Conservation (phyloP, 2,888 invertebrate genomes). For the Actias luna region DNA sequence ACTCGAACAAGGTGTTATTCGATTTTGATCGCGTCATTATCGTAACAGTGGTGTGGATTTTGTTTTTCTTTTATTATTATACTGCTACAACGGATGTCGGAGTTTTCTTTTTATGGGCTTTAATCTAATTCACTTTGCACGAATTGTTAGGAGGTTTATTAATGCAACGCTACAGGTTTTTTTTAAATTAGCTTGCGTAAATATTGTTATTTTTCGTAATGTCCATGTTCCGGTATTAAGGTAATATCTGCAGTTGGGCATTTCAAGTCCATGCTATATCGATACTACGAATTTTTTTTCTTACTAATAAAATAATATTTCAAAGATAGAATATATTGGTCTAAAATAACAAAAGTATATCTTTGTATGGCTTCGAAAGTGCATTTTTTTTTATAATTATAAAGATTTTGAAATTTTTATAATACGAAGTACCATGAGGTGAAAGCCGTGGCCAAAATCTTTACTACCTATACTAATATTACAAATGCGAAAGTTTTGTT, state of each 20-base stretch:
- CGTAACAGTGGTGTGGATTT: slow-evolving; percentile 15
- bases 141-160: neutral
- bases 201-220: neutral
- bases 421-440: too few relatives aligned
- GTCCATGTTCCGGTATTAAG: neutral
- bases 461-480: too few relatives aligned
- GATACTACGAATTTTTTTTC: too few relatives aligned
- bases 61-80: neutral
- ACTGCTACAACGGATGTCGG: neutral
- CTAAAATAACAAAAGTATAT: too few relatives aligned
- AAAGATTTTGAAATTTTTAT: too few relatives aligned
- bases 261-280: neutral
- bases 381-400: too few relatives aligned
- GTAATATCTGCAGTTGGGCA: neutral
- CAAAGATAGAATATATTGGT: too few relatives aligned
- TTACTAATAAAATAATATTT: too few relatives aligned
- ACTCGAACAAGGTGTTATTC: slow-evolving; percentile 28
- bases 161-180: neutral
- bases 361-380: too few relatives aligned
- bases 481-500: too few relatives aligned
- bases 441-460: too few relatives aligned
- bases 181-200: neutral
- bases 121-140: neutral
- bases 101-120: neutral
- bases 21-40: slow-evolving; percentile 37